A percentile compares a stretch with the other conserved stretches of the same genome.
phyloP scores from a whole-genome alignment of 2,888 invertebrate genomes.

The Hymenopus coronatus region DNA sequence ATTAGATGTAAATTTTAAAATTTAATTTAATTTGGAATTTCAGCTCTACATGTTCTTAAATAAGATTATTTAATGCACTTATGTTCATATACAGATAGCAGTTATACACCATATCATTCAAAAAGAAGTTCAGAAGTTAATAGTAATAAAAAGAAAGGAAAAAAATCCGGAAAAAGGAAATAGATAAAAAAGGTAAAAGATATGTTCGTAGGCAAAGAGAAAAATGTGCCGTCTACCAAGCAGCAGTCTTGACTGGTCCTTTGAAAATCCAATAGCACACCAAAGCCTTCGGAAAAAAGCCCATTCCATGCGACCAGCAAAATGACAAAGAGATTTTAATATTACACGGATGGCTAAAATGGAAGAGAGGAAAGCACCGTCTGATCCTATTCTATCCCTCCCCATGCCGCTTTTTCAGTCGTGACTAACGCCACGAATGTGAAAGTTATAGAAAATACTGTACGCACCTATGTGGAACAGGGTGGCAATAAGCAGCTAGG shows the following conservation, averaged over 20 bases:
- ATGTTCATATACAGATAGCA: neutral
- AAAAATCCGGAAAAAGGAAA: neutral
- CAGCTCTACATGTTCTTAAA: too few relatives aligned
- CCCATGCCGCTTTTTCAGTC: neutral
- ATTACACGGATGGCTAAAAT: neutral
- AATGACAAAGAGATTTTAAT: neutral
- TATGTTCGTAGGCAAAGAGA: neutral
- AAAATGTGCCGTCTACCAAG: neutral
- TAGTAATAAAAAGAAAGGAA: neutral
- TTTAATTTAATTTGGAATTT: too few relatives aligned
- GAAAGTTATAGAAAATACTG: neutral
- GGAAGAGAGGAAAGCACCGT: neutral
- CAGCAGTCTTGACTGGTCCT: neutral
- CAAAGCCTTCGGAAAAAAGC: neutral
- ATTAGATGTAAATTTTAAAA: too few relatives aligned
- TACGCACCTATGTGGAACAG: neutral
- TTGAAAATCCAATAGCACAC: neutral
- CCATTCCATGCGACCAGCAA: neutral
- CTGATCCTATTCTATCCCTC: neutral
- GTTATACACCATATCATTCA: neutral
- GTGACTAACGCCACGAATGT: neutral
- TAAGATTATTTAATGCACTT: too few relatives aligned
- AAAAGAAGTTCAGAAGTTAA: neutral
- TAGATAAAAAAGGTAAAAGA: neutral
- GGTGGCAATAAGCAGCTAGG: neutral